Evolutionary conservation across 2,113 vertebrate genomes (phyloP), one percentile per base, ranked within the genome.

Genomic region (Lanius collurio): DNA sequence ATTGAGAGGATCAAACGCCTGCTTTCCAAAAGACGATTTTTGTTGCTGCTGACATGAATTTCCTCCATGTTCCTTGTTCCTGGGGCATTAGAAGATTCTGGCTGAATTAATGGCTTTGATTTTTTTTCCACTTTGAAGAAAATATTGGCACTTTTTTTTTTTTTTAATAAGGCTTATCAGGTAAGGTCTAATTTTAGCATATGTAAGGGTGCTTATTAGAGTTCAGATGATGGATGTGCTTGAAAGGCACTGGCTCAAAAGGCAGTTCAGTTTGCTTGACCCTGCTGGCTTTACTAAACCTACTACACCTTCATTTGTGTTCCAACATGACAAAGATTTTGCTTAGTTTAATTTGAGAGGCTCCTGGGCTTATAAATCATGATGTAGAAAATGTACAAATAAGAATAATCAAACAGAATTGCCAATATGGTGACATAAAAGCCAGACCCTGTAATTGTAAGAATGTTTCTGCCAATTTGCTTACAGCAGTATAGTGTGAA

Each of bases 1-100:
- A 90, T 77, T 95, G 85, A 86, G 71, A 86, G 50, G 75, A 90
- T 95, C 85, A 93, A 93, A 95, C 78, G 28, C 24, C 27, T 65
- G 10, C 49, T 78, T 92, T 86, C 68, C 42, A 67, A 77, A 88
- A 80, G 27, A 22, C 13, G 5, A 55, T 77, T 74, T 92, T 90
- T 90, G 59, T 74, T 46, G n/a, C 41, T 91, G 35, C 65, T 91
- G 68, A 37, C 31, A 37, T 83, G 28, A 85, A 59, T 91, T 90
- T 95, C 41, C 5, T 71, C 23, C 14, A 8, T 68, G 15, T 76
- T 93, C 16, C 23, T 89, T 79, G 1, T 1, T 87, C n/a, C 55
- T 44, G 19, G 21, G 42, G 24, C 20, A 35, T 88, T 90, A 65
- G 55, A 79, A 89, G 30, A n/a, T 87, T 84, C 67, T 93, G 56